Evolutionary conservation across 2,888 invertebrate species (phyloP), one percentile per base, ranked within the genome.

Genomic region (Marasmarcha lunaedactyla): DNA sequence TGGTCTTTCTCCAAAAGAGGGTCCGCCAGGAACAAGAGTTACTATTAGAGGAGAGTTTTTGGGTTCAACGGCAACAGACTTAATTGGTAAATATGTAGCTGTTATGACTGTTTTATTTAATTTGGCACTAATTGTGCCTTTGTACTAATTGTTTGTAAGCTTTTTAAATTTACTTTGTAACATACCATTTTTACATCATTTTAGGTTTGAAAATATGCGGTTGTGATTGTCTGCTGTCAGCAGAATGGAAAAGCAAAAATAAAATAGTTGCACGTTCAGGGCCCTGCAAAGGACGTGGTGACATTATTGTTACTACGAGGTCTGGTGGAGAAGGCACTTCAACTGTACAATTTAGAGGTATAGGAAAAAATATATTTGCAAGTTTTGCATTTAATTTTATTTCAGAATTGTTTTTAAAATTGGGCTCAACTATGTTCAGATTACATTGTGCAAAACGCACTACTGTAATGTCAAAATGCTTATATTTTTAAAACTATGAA

Each of bases 1-100:
- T 34, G 99, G 99, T 14, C 89, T 99, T 45, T 98, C 98, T 2
- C 99, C 99, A 0, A 98, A 97, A 61, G 98, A 99, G 81, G 99
- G 98, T 1, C 95, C 96, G 33, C 98, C 98, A 7, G 98, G 98
- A 6, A 98, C 98, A 1, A 88, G 94, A 54, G 92, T 98, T 0
- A 97, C 92, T 14, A 94, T 98, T 59, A 87, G 98, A 50, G 97
- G 99, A 43, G 99, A 99, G 85, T 93, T 97, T 84, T 85, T 99
- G 35, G 99, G 99, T 14, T 86, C 83, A 27, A 91, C 89, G 54
- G 89, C 90, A 2, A 89, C 88, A 47, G 99, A 99, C 83, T 79
- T 99, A 15, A 87, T 92, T 56, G 94, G 95, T 92, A 86, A 49
- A 51, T 42, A n/a, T n/a, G n/a, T n/a, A n/a, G 35, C 33, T 36